These are phyloP conservation scores for Siniperca knerii DNA, from an alignment of 2,113 vertebrate species.

Conservation along the genomic window DNA sequence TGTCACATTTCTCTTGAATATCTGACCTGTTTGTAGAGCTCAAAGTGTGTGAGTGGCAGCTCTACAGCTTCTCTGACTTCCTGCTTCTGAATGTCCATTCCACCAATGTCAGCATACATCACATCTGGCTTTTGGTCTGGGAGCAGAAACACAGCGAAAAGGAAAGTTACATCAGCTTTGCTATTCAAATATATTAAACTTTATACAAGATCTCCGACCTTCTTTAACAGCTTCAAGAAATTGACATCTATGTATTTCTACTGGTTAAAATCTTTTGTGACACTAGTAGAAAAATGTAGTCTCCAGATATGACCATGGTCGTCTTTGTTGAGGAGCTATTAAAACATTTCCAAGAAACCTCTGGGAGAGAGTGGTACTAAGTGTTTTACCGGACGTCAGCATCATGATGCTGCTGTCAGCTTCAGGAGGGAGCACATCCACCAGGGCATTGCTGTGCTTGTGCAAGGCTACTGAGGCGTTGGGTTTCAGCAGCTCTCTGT, in stretches of 20 bases:
- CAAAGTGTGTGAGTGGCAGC: constrained; percentile 95
- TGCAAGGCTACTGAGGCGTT: constrained; percentile 95
- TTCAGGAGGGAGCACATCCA: constrained; percentile 94
- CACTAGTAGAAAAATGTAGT: neutral
- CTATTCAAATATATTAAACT: neutral
- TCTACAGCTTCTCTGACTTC: constrained; percentile 96
- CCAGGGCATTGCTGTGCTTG: constrained; percentile 97
- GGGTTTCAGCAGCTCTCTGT: constrained; percentile 95
- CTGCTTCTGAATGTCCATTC: constrained; percentile 99
- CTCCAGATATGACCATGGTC: neutral
- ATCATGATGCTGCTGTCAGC: constrained; percentile 99
- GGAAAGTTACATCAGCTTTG: neutral
- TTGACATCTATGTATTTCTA: neutral
- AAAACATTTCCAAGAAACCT: neutral
- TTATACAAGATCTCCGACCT: neutral
- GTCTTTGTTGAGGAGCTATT: neutral
- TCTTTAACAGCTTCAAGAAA: neutral
- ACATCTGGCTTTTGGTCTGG: constrained; percentile 97
- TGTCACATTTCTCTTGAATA: neutral
- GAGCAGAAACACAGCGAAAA: constrained; percentile 1
- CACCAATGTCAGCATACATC: constrained; percentile 95
- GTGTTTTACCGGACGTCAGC: constrained; percentile 90
- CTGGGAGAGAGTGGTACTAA: neutral
- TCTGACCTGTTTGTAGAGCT: constrained; percentile 93
- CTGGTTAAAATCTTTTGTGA: too few species aligned